Evolutionary conservation across 2,888 invertebrate species (phyloP), one percentile per base, ranked within the genome.

Genomic region (Sipha maydis): DNA sequence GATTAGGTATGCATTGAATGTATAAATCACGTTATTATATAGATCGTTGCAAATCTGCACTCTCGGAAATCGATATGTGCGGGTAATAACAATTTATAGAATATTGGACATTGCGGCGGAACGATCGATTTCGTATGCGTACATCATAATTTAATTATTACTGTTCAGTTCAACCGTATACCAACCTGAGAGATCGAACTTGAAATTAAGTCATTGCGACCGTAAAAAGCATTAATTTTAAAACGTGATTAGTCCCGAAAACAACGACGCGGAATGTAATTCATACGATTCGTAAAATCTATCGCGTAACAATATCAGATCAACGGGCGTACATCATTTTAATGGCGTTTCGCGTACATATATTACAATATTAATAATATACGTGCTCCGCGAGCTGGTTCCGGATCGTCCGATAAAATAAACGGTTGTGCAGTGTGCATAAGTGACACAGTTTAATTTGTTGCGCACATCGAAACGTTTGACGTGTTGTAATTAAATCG

Each of bases 401-500:
- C 77, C 48, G 48, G 77, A 48, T 77, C 48, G 48, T 48, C 19
- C 48, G 77, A 48, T 48, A 25, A 48, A 48, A 48, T 48, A 77
- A 77, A 77, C 48, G 48, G 48, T 48, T 28, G 48, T 48, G 28
- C 28, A 8, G 77, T 19, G 28, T 77, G 61, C 8, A 61, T 1
- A 28, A 77, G 78, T 54, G 78, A 56, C 78, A 78, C 78, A 25
- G 56, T 78, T 78, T 56, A 78, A 78, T 78, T 56, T 78, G 54
- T 56, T 19, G 76, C 25, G 76, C 76, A 8, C 28, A 48, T 14
- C 14, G 48, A 48, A 48, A 56, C 25, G 34, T 31, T 48, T 54
- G 56, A 56, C 56, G 78, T 78, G 56, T 78, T 56, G 56, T 56
- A 78, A 78, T 78, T 78, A 78, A 56, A 56, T 78, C 77, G 77